A percentile compares a stretch with the other conserved stretches of the same genome.
phyloP scores from a whole-genome alignment of 2,888 invertebrate genomes.

The Melanotus villosus region DNA sequence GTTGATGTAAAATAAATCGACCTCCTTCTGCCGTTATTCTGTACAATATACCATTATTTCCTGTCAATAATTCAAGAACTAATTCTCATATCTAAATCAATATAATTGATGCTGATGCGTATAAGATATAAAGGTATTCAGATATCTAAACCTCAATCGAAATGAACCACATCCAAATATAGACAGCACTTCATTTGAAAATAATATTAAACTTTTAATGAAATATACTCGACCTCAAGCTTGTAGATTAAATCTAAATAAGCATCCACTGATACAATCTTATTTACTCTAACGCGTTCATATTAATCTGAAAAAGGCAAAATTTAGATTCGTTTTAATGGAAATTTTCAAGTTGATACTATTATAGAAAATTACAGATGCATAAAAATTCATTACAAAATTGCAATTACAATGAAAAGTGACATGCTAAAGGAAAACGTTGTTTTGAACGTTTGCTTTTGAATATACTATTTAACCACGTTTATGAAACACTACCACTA shows the following conservation, averaged over 20 bases:
- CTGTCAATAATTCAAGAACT: slow-evolving; percentile 30
- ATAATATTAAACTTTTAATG: slow-evolving; percentile 25
- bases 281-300: slow-evolving; percentile 10
- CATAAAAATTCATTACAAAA: too few relatives aligned
- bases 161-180: slow-evolving; percentile 36
- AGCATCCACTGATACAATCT: not conserved
- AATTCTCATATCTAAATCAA: slow-evolving; percentile 34
- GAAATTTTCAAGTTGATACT: too few relatives aligned
- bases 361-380: too few relatives aligned
- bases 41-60: slow-evolving; percentile 17
- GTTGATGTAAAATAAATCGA: not conserved
- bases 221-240: slow-evolving; percentile 15
- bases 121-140: slow-evolving; percentile 26
- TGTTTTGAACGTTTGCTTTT: too few relatives aligned
- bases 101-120: slow-evolving; percentile 29
- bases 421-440: too few relatives aligned
- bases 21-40: not conserved
- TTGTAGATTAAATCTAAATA: slow-evolving; percentile 19
- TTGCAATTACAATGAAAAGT: too few relatives aligned
- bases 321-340: too few relatives aligned
- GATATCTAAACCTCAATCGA: slow-evolving; percentile 27
- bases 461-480: too few relatives aligned
- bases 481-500: too few relatives aligned
- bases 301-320: not conserved
- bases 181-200: slow-evolving; percentile 29